Conservation (phyloP, 2,113 vertebrate species). For the Okapia johnstoni region DNA sequence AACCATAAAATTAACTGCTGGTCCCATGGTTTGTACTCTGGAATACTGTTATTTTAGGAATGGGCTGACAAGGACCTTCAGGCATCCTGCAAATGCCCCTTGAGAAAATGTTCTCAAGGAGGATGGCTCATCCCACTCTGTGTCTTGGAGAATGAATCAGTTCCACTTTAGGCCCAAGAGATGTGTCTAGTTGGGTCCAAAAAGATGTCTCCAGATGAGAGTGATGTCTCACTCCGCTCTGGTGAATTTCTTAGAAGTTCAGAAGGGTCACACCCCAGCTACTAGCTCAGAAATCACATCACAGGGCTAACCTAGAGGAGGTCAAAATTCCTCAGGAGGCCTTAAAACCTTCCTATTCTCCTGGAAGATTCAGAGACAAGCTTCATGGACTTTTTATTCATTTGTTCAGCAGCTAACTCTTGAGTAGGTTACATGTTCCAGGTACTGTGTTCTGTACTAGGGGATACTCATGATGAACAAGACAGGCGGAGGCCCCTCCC, state of each 20-base stretch:
- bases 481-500: not conserved
- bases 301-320: not conserved
- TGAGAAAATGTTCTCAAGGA: not conserved
- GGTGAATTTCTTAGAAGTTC: not conserved
- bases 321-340: not conserved
- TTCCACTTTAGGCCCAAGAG: not conserved
- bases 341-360: not conserved
- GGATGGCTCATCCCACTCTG: not conserved
- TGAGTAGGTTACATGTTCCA: not conserved
- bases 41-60: constrained; percentile 9
- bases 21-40: not conserved
- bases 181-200: not conserved
- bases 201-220: not conserved
- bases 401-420: not conserved
- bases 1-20: constrained; percentile 56
- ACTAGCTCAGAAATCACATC: not conserved
- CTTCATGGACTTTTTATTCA: not conserved
- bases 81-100: not conserved
- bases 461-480: not conserved
- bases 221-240: not conserved
- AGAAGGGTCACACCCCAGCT: not conserved
- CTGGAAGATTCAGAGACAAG: not conserved
- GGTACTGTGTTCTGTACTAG: not conserved
- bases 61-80: not conserved
- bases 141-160: not conserved